Evolutionary conservation across 1,140 invertebrate species (phyloP).

Genomic region (Caerostris extrusa): DNA sequence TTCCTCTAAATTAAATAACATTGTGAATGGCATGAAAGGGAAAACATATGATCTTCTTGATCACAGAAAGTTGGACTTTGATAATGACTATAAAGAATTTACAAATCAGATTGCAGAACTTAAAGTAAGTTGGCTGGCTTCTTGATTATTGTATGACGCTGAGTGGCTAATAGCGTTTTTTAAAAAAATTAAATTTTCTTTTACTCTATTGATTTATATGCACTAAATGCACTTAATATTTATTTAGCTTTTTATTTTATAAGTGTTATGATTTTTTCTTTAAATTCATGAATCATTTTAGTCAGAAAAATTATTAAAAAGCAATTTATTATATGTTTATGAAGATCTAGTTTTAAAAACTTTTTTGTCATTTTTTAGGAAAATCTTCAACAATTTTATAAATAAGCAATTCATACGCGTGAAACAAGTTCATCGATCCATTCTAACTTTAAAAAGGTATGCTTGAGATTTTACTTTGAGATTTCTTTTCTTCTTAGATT

Average conservation of each 20-base stretch:
- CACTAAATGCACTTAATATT: not conserved
- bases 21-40: conserved; percentile 81
- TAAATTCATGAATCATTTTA: not conserved
- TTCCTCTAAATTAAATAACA: conserved; percentile 41
- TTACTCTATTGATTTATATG: not conserved
- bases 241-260: not conserved
- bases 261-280: not conserved
- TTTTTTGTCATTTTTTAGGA: conserved; percentile 44
- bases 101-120: conserved; percentile 88
- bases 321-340: not conserved
- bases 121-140: conserved; percentile 84
- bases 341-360: not conserved
- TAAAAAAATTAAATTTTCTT: not conserved
- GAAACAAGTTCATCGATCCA: conserved; percentile 29
- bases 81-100: conserved; percentile 91
- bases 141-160: not conserved
- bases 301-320: not conserved
- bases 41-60: conserved; percentile 96
- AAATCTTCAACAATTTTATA: conserved; percentile 59
- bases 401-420: conserved; percentile 52
- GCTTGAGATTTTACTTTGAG: too few species aligned
- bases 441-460: conserved; percentile 39
- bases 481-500: too few species aligned
- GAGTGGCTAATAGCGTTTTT: not conserved
- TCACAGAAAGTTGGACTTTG: conserved; percentile 93